Conservation (phyloP, 2,113 vertebrate genomes). For the Colistium nudipinnis region DNA sequence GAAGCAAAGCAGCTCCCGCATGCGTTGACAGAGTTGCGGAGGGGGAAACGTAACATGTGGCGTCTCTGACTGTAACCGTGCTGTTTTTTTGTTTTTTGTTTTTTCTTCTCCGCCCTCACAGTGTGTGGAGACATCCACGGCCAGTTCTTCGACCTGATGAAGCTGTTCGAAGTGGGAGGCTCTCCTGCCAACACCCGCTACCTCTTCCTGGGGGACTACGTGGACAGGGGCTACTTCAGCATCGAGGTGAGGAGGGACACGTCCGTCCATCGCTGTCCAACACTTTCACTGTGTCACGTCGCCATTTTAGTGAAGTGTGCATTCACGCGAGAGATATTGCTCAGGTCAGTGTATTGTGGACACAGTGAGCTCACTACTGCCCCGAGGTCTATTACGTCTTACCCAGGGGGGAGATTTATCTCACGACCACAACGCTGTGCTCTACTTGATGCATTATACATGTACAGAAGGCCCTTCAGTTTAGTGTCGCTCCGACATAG, state of each 20-base stretch:
- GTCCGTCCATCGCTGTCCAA: not conserved
- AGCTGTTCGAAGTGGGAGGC: constrained; percentile 85
- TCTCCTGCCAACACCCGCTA: constrained; percentile 86
- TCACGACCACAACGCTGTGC: constrained; percentile 12
- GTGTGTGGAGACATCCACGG: constrained; percentile 86
- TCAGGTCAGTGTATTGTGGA: not conserved
- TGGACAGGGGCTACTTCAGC: constrained; percentile 97
- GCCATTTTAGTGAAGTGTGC: constrained; percentile 14
- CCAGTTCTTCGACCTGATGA: constrained; percentile 88
- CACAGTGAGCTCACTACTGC: not conserved
- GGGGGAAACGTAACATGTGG: not conserved
- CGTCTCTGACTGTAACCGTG: constrained; percentile 1
- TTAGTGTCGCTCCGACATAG: constrained; percentile 6
- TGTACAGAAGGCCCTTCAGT: constrained; percentile 19
- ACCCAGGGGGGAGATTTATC: constrained; percentile 7
- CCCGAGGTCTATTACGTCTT: constrained; percentile 5
- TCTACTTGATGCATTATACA: constrained; percentile 13
- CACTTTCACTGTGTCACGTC: not conserved
- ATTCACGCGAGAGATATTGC: not conserved
- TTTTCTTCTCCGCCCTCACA: too few relatives aligned
- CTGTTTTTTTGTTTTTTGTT: too few relatives aligned
- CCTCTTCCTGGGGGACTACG: constrained; percentile 87
- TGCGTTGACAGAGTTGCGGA: constrained; percentile 13
- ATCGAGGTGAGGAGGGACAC: constrained; percentile 78
- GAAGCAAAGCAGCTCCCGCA: constrained; percentile 3